phyloP scores from a whole-genome alignment of 23 tunicate genomes.

The Aplidium turbinatum region DNA sequence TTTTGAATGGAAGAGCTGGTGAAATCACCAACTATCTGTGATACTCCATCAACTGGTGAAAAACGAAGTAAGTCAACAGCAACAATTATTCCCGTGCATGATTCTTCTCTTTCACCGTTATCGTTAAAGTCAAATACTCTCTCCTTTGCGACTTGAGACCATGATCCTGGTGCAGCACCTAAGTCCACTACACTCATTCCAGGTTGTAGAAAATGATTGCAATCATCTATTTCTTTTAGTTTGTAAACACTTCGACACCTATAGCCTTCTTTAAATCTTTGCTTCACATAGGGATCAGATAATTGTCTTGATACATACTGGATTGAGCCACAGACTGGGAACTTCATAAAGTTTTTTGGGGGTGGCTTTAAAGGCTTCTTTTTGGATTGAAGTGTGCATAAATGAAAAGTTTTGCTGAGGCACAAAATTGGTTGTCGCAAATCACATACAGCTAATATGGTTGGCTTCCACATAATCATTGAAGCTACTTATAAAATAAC shows the following conservation, averaged over 20 bases:
- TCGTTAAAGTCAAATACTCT: background rate
- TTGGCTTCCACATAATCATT: too few species aligned
- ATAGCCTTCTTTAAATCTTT: conserved; percentile 60
- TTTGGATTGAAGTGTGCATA: too few species aligned
- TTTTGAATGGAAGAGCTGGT: conserved; percentile 49
- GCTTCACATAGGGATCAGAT: conserved; percentile 82
- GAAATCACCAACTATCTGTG: conserved; percentile 71
- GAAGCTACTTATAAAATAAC: too few species aligned
- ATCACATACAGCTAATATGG: too few species aligned
- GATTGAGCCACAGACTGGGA: conserved; percentile 62
- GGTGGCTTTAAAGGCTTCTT: conserved; percentile 24
- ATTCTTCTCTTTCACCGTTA: background rate
- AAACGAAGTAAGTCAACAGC: conserved; percentile 64
- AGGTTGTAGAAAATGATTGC: conserved; percentile 47
- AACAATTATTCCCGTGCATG: conserved; percentile 37
- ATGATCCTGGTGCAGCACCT: conserved; percentile 95
- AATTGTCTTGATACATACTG: conserved; percentile 61
- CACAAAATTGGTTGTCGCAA: too few species aligned
- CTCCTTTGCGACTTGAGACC: conserved; percentile 87
- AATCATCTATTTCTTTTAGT: conserved; percentile 77
- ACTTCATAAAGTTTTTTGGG: conserved; percentile 69
- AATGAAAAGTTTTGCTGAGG: too few species aligned
- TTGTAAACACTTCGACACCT: conserved; percentile 90
- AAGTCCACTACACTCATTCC: conserved; percentile 72
- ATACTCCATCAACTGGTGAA: conserved; percentile 56